Percentiles rank a stretch among this genome's conserved stretches.
These are phyloP conservation scores for Eupsilia transversa DNA, from an alignment of 2,888 invertebrate genomes.

Conservation along the genomic window DNA sequence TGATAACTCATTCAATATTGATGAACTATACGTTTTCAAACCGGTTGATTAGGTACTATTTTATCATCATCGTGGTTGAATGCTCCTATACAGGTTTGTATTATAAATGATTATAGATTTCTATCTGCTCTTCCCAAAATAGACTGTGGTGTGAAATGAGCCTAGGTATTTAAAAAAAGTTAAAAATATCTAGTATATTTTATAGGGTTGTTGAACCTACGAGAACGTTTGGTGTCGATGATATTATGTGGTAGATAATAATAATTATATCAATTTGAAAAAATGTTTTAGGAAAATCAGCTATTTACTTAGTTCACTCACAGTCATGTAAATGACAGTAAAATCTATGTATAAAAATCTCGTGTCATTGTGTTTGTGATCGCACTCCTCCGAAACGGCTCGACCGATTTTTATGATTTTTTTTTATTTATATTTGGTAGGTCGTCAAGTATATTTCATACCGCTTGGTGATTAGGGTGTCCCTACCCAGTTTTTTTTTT, in stretches of 20 bases:
- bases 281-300: not conserved
- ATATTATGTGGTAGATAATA: not conserved
- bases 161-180: slow-evolving; percentile 18
- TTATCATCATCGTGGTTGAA: slow-evolving; percentile 31
- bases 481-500: too few species aligned
- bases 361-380: too few species aligned
- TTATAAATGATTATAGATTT: slow-evolving; percentile 41
- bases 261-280: not conserved
- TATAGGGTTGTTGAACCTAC: slow-evolving; percentile 6
- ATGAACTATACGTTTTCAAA: slow-evolving; percentile 35
- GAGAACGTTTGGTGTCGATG: not conserved
- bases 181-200: slow-evolving; percentile 14
- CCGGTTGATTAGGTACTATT: slow-evolving; percentile 38
- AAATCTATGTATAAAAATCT: too few species aligned
- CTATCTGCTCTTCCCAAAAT: slow-evolving; percentile 36
- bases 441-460: too few species aligned
- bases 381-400: too few species aligned
- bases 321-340: not conserved
- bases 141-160: slow-evolving; percentile 28
- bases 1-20: slow-evolving; percentile 46
- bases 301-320: not conserved
- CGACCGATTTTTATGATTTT: too few species aligned
- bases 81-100: slow-evolving; percentile 41
- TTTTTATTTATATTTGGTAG: too few species aligned
- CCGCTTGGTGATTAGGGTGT: too few species aligned